A percentile compares a stretch with the other conserved stretches of the same genome.
Evolutionary conservation across 2,113 vertebrate genomes (phyloP).

Genomic region (Laticauda colubrina): DNA sequence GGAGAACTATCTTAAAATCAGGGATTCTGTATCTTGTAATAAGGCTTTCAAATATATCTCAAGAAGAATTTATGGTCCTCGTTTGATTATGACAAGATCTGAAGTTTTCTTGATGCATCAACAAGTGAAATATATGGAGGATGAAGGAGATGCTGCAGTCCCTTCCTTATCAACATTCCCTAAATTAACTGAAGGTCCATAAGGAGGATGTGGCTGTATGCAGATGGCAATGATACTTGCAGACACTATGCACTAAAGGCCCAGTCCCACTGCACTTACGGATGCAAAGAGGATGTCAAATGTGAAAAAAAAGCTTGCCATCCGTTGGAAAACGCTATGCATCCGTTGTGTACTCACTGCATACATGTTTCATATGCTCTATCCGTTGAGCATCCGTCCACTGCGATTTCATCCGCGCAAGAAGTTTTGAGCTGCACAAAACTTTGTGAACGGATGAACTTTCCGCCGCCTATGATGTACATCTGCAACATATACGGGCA

Average conservation of each 20-base stretch:
- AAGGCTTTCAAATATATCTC: constrained; percentile 3
- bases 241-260: neutral
- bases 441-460: too few relatives aligned
- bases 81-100: neutral
- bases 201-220: neutral
- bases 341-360: too few relatives aligned
- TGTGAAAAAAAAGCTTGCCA: too few relatives aligned
- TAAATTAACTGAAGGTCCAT: neutral
- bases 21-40: neutral
- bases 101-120: neutral
- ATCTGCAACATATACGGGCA: too few relatives aligned
- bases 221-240: neutral
- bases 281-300: too few relatives aligned
- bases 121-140: neutral
- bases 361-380: too few relatives aligned
- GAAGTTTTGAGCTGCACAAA: too few relatives aligned
- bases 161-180: neutral
- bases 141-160: neutral
- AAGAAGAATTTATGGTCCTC: neutral
- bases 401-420: too few relatives aligned
- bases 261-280: too few relatives aligned
- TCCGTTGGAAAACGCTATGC: too few relatives aligned
- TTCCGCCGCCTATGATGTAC: too few relatives aligned
- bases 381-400: too few relatives aligned
- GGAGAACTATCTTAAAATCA: neutral